phyloP scores from a whole-genome alignment of 1,140 invertebrate genomes.

The Aricia agestis region DNA sequence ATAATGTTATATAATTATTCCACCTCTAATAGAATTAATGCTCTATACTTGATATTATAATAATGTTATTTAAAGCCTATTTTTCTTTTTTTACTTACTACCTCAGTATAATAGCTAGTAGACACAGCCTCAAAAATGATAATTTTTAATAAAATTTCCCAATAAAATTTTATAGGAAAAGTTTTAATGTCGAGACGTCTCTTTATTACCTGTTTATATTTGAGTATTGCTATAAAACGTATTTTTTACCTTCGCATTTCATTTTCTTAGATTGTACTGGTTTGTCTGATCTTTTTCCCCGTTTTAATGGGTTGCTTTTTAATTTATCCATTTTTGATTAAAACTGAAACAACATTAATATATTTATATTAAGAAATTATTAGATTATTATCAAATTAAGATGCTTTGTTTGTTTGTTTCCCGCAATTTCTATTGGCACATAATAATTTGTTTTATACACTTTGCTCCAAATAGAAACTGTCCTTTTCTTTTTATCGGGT shows the following conservation, averaged over 20 bases:
- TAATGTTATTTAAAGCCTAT: not conserved
- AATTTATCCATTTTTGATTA: constrained; percentile 51
- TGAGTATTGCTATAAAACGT: constrained; percentile 9
- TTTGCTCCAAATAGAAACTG: too few species aligned
- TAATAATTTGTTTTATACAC: too few species aligned
- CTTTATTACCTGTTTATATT: not conserved
- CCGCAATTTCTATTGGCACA: too few species aligned
- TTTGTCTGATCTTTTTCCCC: constrained; percentile 47
- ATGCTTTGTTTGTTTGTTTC: too few species aligned
- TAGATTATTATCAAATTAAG: too few species aligned
- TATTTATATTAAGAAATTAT: too few species aligned
- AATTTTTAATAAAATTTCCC: constrained; percentile 6
- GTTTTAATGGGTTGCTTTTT: constrained; percentile 47
- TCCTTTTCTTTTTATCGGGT: too few species aligned
- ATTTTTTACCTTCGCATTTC: constrained; percentile 52
- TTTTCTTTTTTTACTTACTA: not conserved
- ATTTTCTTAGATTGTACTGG: constrained; percentile 56
- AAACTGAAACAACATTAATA: too few species aligned
- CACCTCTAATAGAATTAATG: too few species aligned
- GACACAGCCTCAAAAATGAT: constrained; percentile 22
- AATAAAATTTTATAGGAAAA: constrained; percentile 12
- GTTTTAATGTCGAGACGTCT: constrained; percentile 1
- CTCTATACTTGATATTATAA: too few species aligned
- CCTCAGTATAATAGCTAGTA: constrained; percentile 10
- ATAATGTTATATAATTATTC: not conserved